Percentiles rank a stretch among this genome's conserved stretches.
These are phyloP conservation scores for Athalia rosae DNA, from an alignment of 2,888 invertebrate species.

Conservation along the genomic window DNA sequence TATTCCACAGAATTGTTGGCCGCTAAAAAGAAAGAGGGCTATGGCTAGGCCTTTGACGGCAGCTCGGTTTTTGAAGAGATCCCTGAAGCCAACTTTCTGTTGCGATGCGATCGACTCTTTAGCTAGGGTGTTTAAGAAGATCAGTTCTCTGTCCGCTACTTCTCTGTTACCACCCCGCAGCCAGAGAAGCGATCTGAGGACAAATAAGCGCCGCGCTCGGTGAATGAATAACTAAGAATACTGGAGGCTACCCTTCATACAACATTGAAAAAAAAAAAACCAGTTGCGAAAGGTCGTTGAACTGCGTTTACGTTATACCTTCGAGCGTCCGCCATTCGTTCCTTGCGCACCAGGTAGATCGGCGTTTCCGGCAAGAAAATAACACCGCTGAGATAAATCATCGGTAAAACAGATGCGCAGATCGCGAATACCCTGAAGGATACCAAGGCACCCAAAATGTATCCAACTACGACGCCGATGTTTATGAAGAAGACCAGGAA, in stretches of 20 bases:
- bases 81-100: slow-evolving; percentile 59
- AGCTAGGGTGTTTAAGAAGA: slow-evolving; percentile 57
- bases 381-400: slow-evolving; percentile 71
- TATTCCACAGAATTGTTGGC: slow-evolving; percentile 74
- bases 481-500: slow-evolving; percentile 75
- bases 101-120: slow-evolving; percentile 55
- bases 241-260: too few relatives aligned
- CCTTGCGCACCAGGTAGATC: slow-evolving; percentile 69
- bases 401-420: slow-evolving; percentile 69
- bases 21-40: slow-evolving; percentile 67
- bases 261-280: neutral
- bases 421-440: slow-evolving; percentile 73
- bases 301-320: slow-evolving; percentile 69
- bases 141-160: slow-evolving; percentile 62
- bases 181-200: slow-evolving; percentile 63
- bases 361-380: slow-evolving; percentile 78
- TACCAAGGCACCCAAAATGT: slow-evolving; percentile 71
- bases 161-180: slow-evolving; percentile 61
- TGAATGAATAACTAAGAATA: too few relatives aligned
- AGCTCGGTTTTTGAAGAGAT: slow-evolving; percentile 69
- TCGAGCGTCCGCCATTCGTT: slow-evolving; percentile 68
- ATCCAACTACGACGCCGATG: slow-evolving; percentile 71
- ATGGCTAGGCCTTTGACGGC: slow-evolving; percentile 70
- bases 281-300: slow-evolving; percentile 59
- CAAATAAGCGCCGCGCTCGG: too few relatives aligned